Evolutionary conservation across 1,140 invertebrate species (phyloP).

Genomic region (Callitettix versicolor): DNA sequence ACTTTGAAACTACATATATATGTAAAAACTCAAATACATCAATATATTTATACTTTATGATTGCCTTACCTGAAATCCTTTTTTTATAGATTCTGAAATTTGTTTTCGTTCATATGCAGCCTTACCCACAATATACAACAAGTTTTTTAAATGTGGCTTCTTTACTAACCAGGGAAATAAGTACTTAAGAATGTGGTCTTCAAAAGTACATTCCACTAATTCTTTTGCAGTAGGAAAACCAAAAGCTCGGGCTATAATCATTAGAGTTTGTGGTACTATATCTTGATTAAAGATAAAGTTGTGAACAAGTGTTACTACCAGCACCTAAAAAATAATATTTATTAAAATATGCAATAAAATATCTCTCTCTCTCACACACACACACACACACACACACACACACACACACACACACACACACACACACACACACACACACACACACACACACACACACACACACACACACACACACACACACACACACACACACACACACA

Average conservation of each 20-base stretch:
- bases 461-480: too few relatives aligned
- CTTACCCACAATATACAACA: constrained; percentile 12
- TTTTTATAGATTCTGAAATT: constrained; percentile 9
- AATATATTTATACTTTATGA: neutral
- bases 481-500: too few relatives aligned
- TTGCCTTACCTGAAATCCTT: constrained; percentile 16
- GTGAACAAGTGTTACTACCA: neutral
- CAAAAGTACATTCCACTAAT: neutral
- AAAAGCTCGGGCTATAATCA: constrained; percentile 3
- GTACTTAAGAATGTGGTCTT: constrained; percentile 12
- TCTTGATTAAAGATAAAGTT: constrained; percentile 9
- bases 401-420: neutral
- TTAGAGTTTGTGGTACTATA: constrained; percentile 10
- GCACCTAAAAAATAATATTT: constrained; percentile 12
- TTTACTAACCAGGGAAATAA: constrained; percentile 4
- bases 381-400: neutral
- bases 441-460: neutral
- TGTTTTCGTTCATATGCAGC: constrained; percentile 9
- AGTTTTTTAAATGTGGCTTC: constrained; percentile 2
- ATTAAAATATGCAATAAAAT: neutral
- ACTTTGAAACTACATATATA: neutral
- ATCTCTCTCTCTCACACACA: neutral
- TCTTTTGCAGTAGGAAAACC: constrained; percentile 3
- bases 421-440: neutral
- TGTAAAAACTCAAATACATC: neutral